Conservation (phyloP, 2,888 invertebrate genomes). For the Melieria picta region DNA sequence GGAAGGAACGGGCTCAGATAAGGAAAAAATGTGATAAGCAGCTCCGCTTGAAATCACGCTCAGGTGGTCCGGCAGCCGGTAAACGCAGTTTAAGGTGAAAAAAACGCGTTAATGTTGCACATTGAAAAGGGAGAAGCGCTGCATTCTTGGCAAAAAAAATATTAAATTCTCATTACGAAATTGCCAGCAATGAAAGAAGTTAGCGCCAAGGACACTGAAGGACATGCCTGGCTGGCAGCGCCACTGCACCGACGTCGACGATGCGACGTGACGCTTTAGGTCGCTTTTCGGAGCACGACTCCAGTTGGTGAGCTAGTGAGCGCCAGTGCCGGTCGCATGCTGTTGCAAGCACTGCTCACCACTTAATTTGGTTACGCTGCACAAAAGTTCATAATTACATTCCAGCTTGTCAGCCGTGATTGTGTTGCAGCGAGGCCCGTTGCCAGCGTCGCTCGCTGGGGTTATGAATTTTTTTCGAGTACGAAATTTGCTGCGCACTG, state of each 20-base stretch:
- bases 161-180: background rate
- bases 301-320: background rate
- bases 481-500: background rate
- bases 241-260: background rate
- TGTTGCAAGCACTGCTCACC: constrained; percentile 33
- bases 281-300: too few species aligned
- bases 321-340: background rate
- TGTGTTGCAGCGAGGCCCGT: constrained; percentile 44
- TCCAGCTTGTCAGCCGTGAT: constrained; percentile 61
- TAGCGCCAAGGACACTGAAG: background rate
- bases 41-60: background rate
- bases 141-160: background rate
- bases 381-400: constrained; percentile 61
- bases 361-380: constrained; percentile 49
- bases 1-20: too few species aligned
- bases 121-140: background rate
- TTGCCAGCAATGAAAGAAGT: background rate
- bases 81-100: constrained; percentile 11
- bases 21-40: background rate
- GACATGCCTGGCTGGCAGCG: background rate
- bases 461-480: background rate
- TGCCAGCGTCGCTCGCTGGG: background rate
- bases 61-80: background rate
- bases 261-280: background rate
- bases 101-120: constrained; percentile 26